Evolutionary conservation across 1,140 invertebrate genomes (phyloP), one percentile per base, ranked within the genome.

Genomic region (Cotesia typhae): DNA sequence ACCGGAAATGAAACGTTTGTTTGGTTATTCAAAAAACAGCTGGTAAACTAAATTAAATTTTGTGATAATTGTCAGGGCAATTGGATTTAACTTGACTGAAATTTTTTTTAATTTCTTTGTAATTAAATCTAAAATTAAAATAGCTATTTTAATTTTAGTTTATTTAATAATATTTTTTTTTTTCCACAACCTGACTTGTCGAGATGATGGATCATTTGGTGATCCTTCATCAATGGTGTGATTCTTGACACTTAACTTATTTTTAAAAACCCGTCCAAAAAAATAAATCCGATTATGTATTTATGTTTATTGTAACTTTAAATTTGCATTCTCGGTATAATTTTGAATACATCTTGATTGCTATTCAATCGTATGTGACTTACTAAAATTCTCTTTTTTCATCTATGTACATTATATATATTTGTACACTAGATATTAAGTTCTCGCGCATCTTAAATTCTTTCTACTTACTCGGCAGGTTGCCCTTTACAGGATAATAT

Each of bases 271-370:
- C 57, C 51, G 75, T 77, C 79, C 71, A 78, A 59, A 59, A 59
- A 59, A 59, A 28, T 3, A 59, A 28, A 59, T 59, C 57, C n/a
- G 57, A 67, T 67, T n/a, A 51, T 36, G 35, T 20, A 7, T 17
- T 47, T 47, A 51, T 41, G 4, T 17, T 47, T 47, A 51, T 55
- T 59, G 57, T 41, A 53, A 17, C 55, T 14, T n/a, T 47, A 67
- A 75, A 83, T 81, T 82, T 83, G 78, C 82, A 84, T 82, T 75
- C 65, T 70, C 67, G 74, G 57, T 53, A 51, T 38, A 59, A 28
- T 74, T 20, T 5, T 81, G 80, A 84, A 82, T 82, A 63, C 75
- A 67, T 66, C 69, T 64, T 83, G 79, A 83, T 84, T 82, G 78
- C 77, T 73, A 76, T 77, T 80, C 75, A 81, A 77, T 80, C 67